phyloP scores from a whole-genome alignment of 2,888 invertebrate species.

The Nebria brevicollis region DNA sequence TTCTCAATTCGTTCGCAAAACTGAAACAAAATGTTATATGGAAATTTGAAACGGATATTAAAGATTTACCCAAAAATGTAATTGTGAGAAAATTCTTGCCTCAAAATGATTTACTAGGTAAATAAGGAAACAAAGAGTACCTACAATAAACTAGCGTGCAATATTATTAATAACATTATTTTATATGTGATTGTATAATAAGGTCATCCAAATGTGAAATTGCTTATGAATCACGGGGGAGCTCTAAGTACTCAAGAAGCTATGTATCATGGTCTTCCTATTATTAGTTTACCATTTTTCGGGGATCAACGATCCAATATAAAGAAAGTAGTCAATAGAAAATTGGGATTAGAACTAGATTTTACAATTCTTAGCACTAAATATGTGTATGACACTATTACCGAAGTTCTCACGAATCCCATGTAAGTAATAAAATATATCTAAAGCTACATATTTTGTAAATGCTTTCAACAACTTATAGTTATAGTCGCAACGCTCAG shows the following conservation, averaged over 20 bases:
- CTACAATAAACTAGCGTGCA: neutral
- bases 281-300: slow-evolving; percentile 56
- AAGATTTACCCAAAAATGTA: slow-evolving; percentile 58
- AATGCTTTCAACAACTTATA: slow-evolving; percentile 26
- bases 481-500: slow-evolving; percentile 50
- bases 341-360: slow-evolving; percentile 51
- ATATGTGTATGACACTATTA: slow-evolving; percentile 49
- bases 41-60: slow-evolving; percentile 56
- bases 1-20: slow-evolving; percentile 56
- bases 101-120: slow-evolving; percentile 60
- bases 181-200: neutral
- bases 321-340: slow-evolving; percentile 52
- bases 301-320: slow-evolving; percentile 56
- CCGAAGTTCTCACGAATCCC: slow-evolving; percentile 51
- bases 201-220: slow-evolving; percentile 52
- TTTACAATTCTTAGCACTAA: slow-evolving; percentile 50
- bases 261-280: slow-evolving; percentile 52
- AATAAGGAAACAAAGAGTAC: neutral
- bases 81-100: slow-evolving; percentile 60
- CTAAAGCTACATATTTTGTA: neutral
- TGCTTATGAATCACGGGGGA: slow-evolving; percentile 54
- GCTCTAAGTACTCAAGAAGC: slow-evolving; percentile 54
- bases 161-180: slow-evolving; percentile 11
- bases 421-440: slow-evolving; percentile 49
- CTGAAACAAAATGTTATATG: slow-evolving; percentile 58